These are phyloP conservation scores for Silurus lanzhouensis DNA, from an alignment of 2,797 vertebrate genomes.

Conservation along the genomic window DNA sequence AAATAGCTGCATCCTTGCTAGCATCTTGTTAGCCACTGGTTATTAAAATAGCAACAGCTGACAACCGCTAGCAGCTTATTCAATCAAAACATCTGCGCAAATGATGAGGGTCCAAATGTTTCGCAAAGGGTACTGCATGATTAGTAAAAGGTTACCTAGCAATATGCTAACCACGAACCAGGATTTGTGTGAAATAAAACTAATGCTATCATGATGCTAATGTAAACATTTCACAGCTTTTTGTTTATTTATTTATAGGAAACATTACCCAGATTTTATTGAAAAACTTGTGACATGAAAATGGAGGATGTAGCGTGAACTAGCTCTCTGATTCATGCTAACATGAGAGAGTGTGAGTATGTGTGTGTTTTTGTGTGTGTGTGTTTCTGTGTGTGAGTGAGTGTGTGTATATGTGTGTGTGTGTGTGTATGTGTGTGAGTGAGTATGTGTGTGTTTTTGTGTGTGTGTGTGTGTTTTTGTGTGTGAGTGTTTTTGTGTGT, in stretches of 20 bases:
- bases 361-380: too few species aligned
- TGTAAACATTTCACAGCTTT: background rate
- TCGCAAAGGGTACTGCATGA: background rate
- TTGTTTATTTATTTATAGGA: background rate
- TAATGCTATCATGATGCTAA: background rate
- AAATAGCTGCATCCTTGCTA: too few species aligned
- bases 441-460: too few species aligned
- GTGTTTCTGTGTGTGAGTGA: too few species aligned
- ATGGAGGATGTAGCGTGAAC: background rate
- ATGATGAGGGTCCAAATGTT: background rate
- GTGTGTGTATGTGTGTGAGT: too few species aligned
- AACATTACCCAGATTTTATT: too few species aligned
- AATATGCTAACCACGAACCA: background rate
- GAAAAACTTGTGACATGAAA: background rate
- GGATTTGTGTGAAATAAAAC: background rate
- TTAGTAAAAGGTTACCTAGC: background rate
- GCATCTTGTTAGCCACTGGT: too few species aligned
- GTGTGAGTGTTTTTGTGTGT: too few species aligned
- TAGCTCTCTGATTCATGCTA: too few species aligned
- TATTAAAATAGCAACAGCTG: background rate
- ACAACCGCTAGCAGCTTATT: background rate
- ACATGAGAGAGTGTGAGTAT: too few species aligned
- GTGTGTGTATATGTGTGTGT: too few species aligned
- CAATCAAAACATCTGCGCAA: background rate
- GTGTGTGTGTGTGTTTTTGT: too few species aligned